These are phyloP conservation scores for Cordilura impudica DNA, from an alignment of 2,888 invertebrate species.

Conservation along the genomic window DNA sequence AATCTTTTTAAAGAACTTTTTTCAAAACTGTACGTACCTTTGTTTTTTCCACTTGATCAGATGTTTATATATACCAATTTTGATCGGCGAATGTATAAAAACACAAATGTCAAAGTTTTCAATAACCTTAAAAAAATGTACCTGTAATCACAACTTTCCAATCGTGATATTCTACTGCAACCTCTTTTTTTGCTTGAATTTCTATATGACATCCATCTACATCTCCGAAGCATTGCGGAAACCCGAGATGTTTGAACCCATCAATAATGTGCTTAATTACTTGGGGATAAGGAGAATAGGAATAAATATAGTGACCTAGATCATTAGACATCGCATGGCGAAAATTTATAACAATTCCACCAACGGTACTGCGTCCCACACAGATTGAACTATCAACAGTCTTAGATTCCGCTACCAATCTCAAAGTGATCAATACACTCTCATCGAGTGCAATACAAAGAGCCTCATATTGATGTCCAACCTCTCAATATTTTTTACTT, in stretches of 20 bases:
- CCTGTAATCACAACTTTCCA: constrained; percentile 46
- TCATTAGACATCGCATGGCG: constrained; percentile 10
- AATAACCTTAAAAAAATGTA: constrained; percentile 7
- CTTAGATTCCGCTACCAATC: constrained; percentile 36
- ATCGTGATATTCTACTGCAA: constrained; percentile 19
- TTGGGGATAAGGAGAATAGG: constrained; percentile 5
- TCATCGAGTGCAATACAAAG: too few species aligned
- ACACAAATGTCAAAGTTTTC: constrained; percentile 13
- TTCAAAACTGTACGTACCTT: constrained; percentile 49
- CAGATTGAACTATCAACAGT: constrained; percentile 33
- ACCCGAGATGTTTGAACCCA: constrained; percentile 6
- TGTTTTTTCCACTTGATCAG: constrained; percentile 46
- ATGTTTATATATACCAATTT: constrained; percentile 48
- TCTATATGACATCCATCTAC: constrained; percentile 18
- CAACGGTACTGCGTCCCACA: constrained; percentile 37
- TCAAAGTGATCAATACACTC: too few species aligned
- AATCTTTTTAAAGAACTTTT: constrained; percentile 48
- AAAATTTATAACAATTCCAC: constrained; percentile 39
- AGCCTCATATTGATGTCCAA: too few species aligned
- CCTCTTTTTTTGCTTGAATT: constrained; percentile 20
- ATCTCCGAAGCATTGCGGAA: constrained; percentile 37
- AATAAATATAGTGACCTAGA: constrained; percentile 21
- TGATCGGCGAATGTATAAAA: constrained; percentile 34
- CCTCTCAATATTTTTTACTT: constrained; percentile 20
- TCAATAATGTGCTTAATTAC: constrained; percentile 31